Conservation (phyloP, 2,113 vertebrate species). For the Tragulus kanchil region DNA sequence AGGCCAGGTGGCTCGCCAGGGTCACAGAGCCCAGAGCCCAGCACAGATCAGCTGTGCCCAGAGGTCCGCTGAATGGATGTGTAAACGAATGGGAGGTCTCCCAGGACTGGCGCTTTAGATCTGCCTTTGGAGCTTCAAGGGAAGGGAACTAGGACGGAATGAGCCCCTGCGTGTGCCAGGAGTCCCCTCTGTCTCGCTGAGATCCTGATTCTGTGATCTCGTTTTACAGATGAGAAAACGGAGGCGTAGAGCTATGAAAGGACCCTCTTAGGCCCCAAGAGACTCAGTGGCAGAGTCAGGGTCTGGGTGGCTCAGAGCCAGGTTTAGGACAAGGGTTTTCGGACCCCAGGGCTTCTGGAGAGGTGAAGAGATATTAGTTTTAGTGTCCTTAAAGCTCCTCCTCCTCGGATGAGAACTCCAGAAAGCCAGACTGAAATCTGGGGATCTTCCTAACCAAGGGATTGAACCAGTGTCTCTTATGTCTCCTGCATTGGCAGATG, state of each 20-base stretch:
- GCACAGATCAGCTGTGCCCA: not conserved
- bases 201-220: not conserved
- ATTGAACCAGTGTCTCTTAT: too few species aligned
- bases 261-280: not conserved
- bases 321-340: not conserved
- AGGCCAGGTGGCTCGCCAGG: not conserved
- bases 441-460: too few species aligned
- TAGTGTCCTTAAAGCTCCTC: not conserved
- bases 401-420: not conserved
- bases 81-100: not conserved
- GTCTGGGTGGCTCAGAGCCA: not conserved
- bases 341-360: not conserved
- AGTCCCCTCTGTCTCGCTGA: not conserved
- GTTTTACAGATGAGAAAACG: not conserved
- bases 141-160: not conserved
- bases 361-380: not conserved
- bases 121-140: not conserved
- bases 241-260: not conserved
- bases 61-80: not conserved
- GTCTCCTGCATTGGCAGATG: too few species aligned
- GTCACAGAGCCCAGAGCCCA: not conserved
- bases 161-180: not conserved
- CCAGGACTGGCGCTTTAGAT: not conserved
- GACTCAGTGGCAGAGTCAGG: not conserved
- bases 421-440: not conserved